Evolutionary conservation across 2,888 invertebrate genomes (phyloP).

Genomic region (Zelleria hepariella): DNA sequence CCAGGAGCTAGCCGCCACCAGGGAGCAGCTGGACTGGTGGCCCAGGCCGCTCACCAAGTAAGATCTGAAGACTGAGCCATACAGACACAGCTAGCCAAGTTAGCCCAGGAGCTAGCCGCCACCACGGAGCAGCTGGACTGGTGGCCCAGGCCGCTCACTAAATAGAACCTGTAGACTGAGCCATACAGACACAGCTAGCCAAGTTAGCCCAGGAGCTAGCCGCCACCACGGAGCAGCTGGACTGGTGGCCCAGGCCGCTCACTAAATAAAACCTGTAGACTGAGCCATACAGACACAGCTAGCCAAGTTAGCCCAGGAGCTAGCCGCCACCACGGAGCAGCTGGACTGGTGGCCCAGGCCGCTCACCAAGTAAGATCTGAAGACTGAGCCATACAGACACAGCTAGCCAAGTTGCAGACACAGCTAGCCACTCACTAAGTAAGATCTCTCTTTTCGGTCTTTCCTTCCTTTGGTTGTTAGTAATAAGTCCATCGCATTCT

Average conservation of each 20-base stretch:
- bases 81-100: conserved; percentile 14
- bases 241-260: conserved; percentile 53
- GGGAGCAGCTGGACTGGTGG: conserved; percentile 50
- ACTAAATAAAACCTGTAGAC: conserved; percentile 27
- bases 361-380: conserved; percentile 34
- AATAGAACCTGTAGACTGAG: conserved; percentile 18
- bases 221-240: conserved; percentile 13
- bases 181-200: conserved; percentile 11
- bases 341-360: conserved; percentile 47
- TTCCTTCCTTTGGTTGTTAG: too few species aligned
- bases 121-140: conserved; percentile 23
- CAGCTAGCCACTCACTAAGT: too few species aligned
- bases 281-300: conserved; percentile 10
- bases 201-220: conserved; percentile 25
- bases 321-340: conserved; percentile 19
- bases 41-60: conserved; percentile 49
- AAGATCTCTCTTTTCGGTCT: too few species aligned
- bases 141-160: conserved; percentile 53
- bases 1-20: conserved; percentile 25
- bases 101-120: conserved; percentile 24
- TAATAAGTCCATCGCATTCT: too few species aligned
- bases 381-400: too few species aligned
- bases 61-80: neutral
- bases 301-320: conserved; percentile 22
- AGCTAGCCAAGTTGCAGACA: too few species aligned